Conservation (phyloP, 2,888 invertebrate species). For the Macaria liturata region DNA sequence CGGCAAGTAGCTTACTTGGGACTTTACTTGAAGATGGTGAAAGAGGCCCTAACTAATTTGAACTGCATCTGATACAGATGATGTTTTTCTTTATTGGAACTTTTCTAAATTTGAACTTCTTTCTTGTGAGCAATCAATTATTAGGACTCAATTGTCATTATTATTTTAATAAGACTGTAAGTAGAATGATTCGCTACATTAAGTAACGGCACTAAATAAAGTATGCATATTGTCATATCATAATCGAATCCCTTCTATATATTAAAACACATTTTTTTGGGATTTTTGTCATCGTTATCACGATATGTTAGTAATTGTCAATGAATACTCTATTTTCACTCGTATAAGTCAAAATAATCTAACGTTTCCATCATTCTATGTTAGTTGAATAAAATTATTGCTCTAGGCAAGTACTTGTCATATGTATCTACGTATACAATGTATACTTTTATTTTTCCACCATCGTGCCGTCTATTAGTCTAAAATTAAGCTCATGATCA, state of each 20-base stretch:
- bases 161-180: conserved; percentile 10
- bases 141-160: conserved; percentile 30
- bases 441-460: too few relatives aligned
- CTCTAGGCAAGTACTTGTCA: conserved; percentile 47
- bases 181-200: conserved; percentile 14
- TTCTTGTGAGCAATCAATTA: conserved; percentile 59
- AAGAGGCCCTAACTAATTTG: conserved; percentile 74
- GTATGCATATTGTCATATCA: conserved; percentile 30
- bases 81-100: conserved; percentile 46
- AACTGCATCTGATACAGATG: conserved; percentile 82
- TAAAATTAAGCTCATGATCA: conserved; percentile 10
- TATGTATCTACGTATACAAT: background rate
- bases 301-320: conserved; percentile 49
- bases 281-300: conserved; percentile 29
- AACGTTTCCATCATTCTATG: conserved; percentile 39
- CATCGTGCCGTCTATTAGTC: too few relatives aligned
- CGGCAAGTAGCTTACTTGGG: too few relatives aligned
- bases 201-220: conserved; percentile 24
- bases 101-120: conserved; percentile 65
- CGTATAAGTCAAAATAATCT: conserved; percentile 36
- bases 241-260: conserved; percentile 1
- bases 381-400: conserved; percentile 55
- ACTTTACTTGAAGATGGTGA: too few relatives aligned
- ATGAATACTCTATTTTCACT: conserved; percentile 35
- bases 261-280: conserved; percentile 27